Evolutionary conservation across 1,140 invertebrate species (phyloP).

Genomic region (Radopholus similis): DNA sequence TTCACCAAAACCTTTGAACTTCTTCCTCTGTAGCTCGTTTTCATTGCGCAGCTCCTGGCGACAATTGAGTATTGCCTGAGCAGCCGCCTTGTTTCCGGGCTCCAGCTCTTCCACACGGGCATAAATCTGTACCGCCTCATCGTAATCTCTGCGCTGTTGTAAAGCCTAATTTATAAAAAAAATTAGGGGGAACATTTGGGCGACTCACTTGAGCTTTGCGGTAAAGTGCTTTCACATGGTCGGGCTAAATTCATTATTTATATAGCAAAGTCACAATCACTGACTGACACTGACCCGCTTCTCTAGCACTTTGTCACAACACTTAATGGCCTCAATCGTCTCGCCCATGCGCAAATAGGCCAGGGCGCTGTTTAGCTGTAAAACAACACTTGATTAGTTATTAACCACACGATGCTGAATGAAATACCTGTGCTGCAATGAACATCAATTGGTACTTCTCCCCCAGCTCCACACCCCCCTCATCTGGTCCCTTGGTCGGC

Average conservation of each 20-base stretch:
- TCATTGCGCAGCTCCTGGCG: conserved; percentile 73
- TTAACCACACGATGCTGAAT: too few relatives aligned
- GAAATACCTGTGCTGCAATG: conserved; percentile 19
- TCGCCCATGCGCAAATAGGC: conserved; percentile 79
- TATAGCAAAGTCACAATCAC: too few relatives aligned
- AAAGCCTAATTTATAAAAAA: conserved; percentile 66
- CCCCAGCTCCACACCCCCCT: conserved; percentile 3
- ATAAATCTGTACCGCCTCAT: conserved; percentile 76
- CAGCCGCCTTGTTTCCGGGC: conserved; percentile 77
- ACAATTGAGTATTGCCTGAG: conserved; percentile 73
- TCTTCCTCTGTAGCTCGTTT: conserved; percentile 76
- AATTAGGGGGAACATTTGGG: neutral
- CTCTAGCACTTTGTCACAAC: conserved; percentile 71
- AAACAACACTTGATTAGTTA: too few relatives aligned
- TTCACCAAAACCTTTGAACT: too few relatives aligned
- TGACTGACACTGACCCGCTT: too few relatives aligned
- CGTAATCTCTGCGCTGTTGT: conserved; percentile 72
- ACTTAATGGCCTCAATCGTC: conserved; percentile 70
- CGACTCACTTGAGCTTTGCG: conserved; percentile 72
- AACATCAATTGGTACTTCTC: conserved; percentile 21
- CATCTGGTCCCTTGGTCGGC: conserved; percentile 33
- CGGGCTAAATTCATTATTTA: too few relatives aligned
- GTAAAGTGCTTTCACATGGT: conserved; percentile 84
- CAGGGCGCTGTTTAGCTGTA: conserved; percentile 66
- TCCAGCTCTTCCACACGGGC: conserved; percentile 71